Percentiles rank a stretch among this genome's conserved stretches.
Evolutionary conservation across 2,888 invertebrate species (phyloP).

Genomic region (Arge pagana): DNA sequence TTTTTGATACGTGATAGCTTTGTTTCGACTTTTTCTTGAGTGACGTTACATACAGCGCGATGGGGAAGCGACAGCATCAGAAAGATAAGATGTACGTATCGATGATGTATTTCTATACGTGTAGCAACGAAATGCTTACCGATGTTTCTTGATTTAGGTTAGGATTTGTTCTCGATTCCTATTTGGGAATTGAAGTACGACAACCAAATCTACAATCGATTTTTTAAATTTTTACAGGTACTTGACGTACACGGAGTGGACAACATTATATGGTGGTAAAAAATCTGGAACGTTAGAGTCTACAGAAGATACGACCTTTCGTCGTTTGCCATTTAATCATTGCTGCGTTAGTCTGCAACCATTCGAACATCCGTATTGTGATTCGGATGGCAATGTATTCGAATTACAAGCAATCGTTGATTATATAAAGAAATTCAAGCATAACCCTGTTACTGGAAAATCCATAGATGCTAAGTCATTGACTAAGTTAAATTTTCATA

Average conservation of each 20-base stretch:
- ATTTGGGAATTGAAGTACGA: no score
- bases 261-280: constrained; percentile 88
- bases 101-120: no score
- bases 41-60: constrained; percentile 62
- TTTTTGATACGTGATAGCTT: no score
- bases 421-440: constrained; percentile 87
- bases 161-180: no score
- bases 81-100: constrained; percentile 85
- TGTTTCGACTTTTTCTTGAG: no score
- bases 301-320: constrained; percentile 80
- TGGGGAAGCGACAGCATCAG: constrained; percentile 93
- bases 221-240: no score
- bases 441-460: constrained; percentile 94
- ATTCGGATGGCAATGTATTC: constrained; percentile 88
- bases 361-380: constrained; percentile 90
- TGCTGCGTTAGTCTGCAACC: constrained; percentile 92
- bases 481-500: constrained; percentile 84
- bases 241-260: constrained; percentile 86
- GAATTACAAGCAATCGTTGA: constrained; percentile 86
- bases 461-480: constrained; percentile 81
- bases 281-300: constrained; percentile 67
- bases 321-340: constrained; percentile 89
- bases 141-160: no score
- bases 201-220: constrained; percentile 20
- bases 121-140: no score